phyloP scores from a whole-genome alignment of 2,888 invertebrate genomes.

The Synergus itoensis region DNA sequence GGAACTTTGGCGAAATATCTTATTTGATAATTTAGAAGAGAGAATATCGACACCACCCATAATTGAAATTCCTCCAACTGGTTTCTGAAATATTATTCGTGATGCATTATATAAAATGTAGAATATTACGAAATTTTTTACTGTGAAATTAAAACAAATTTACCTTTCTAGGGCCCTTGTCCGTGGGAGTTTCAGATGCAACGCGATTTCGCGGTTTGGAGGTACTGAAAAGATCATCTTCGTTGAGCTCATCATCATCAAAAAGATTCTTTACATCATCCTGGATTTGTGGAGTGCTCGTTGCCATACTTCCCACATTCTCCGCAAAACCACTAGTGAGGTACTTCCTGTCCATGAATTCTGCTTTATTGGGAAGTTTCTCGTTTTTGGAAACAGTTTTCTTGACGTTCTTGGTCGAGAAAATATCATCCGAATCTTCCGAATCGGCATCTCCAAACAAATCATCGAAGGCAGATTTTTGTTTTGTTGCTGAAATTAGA shows the following conservation, averaged over 20 bases:
- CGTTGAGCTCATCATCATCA: constrained; percentile 67
- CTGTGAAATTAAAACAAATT: not conserved
- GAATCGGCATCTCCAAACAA: constrained; percentile 74
- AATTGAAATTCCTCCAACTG: constrained; percentile 81
- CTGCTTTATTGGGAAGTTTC: constrained; percentile 48
- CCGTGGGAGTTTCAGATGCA: constrained; percentile 50
- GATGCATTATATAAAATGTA: too few species aligned
- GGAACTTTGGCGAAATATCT: constrained; percentile 60
- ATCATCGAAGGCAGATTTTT: constrained; percentile 75
- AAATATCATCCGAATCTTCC: constrained; percentile 75
- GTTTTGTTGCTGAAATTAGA: constrained; percentile 66
- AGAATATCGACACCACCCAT: constrained; percentile 78
- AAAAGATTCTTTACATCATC: constrained; percentile 63
- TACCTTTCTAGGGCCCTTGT: not conserved
- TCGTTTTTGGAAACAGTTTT: constrained; percentile 45
- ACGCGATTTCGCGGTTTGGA: constrained; percentile 52
- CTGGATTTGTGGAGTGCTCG: constrained; percentile 68
- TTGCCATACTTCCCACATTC: constrained; percentile 58
- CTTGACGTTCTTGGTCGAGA: constrained; percentile 66
- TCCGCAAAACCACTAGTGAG: constrained; percentile 57
- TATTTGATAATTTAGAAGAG: constrained; percentile 61
- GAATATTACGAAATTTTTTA: constrained; percentile 48
- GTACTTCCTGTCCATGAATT: constrained; percentile 56
- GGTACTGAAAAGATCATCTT: constrained; percentile 65
- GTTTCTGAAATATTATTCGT: constrained; percentile 78